Conservation (phyloP, 1,140 invertebrate species). For the Venturia canescens region DNA sequence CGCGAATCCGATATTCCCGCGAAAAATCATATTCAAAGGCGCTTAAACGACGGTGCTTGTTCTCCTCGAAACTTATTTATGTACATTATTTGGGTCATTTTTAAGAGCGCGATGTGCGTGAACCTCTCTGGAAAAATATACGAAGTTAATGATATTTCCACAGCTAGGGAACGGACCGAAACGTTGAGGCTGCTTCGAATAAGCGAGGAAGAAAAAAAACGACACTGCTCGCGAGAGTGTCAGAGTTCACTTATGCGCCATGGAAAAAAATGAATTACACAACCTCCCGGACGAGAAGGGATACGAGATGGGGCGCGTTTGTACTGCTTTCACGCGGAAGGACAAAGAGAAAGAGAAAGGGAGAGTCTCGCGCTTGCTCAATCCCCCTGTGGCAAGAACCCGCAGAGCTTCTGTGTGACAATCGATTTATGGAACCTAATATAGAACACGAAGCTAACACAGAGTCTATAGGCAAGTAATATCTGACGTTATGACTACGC, state of each 20-base stretch:
- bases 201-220: too few species aligned
- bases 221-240: too few species aligned
- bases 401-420: constrained; percentile 15
- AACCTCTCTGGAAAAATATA: too few species aligned
- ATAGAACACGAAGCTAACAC: constrained; percentile 16
- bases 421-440: constrained; percentile 33
- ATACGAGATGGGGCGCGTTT: constrained; percentile 7
- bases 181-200: too few species aligned
- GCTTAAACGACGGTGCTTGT: too few species aligned
- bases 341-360: background rate
- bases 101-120: too few species aligned
- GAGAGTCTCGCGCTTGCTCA: constrained; percentile 4
- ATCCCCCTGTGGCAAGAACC: constrained; percentile 3
- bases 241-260: background rate
- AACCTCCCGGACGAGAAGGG: background rate
- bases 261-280: background rate
- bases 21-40: too few species aligned
- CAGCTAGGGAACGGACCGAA: too few species aligned
- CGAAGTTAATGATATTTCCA: too few species aligned
- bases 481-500: constrained; percentile 7
- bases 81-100: too few species aligned
- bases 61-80: too few species aligned
- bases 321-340: constrained; percentile 13
- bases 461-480: background rate
- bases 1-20: background rate